Percentiles rank a stretch among this genome's conserved stretches.
These are phyloP conservation scores for Vulpes ferrilata DNA, from an alignment of 2,113 vertebrate genomes.

Conservation along the genomic window DNA sequence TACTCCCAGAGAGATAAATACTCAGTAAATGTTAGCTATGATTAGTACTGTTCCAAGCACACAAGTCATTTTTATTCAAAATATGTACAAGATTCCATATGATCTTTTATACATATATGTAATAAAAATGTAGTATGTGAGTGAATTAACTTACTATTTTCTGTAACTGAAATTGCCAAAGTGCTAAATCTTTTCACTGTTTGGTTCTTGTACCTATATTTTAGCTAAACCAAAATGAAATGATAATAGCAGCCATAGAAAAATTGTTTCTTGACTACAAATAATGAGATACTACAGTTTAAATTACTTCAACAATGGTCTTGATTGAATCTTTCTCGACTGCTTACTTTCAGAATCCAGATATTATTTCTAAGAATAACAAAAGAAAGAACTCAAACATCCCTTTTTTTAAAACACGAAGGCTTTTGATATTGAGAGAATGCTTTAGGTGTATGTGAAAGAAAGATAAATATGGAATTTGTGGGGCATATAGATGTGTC, in stretches of 20 bases:
- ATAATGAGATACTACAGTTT: neutral
- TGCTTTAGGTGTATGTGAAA: neutral
- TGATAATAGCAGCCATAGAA: neutral
- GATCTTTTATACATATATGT: neutral
- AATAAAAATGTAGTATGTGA: neutral
- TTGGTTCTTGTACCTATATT: neutral
- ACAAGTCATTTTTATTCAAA: neutral
- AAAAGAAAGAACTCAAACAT: neutral
- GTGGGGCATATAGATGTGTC: neutral
- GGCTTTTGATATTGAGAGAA: neutral
- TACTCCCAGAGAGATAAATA: neutral
- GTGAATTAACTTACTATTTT: neutral
- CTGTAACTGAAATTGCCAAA: neutral
- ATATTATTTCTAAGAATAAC: neutral
- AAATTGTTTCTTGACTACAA: neutral
- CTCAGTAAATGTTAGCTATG: neutral
- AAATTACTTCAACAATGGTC: neutral
- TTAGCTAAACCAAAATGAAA: neutral
- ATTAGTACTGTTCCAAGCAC: neutral
- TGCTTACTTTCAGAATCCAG: conserved; percentile 6
- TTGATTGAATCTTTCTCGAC: conserved; percentile 28
- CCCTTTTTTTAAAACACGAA: neutral
- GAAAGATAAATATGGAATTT: neutral
- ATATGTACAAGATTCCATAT: neutral
- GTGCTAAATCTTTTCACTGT: neutral